Conservation (phyloP, 2,113 vertebrate species). For the Gila orcuttii region DNA sequence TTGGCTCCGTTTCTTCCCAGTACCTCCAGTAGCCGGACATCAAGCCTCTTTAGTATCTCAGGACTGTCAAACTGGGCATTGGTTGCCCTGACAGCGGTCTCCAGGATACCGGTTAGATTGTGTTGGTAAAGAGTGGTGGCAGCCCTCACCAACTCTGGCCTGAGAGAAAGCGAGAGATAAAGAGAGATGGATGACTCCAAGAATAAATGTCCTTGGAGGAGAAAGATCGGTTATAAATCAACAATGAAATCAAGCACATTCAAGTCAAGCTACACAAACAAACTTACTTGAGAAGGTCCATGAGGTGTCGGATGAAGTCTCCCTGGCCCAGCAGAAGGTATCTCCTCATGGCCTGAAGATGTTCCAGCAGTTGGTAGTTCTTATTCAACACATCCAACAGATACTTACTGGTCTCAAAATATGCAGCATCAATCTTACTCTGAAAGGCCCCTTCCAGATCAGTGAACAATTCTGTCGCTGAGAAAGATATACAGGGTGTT, state of each 20-base stretch:
- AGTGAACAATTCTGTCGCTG: constrained; percentile 90
- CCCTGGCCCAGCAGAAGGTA: constrained; percentile 97
- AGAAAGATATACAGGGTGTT: not conserved
- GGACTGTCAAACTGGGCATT: constrained; percentile 97
- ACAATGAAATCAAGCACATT: not conserved
- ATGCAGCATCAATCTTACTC: constrained; percentile 94
- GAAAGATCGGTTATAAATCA: not conserved
- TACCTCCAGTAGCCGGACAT: constrained; percentile 95
- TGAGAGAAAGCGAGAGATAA: constrained; percentile 60
- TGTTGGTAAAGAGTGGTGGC: constrained; percentile 98
- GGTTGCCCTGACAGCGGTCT: constrained; percentile 93
- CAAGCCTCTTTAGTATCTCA: constrained; percentile 92
- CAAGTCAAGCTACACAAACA: not conserved
- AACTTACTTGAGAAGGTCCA: constrained; percentile 97
- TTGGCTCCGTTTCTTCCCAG: not conserved
- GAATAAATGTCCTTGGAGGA: not conserved
- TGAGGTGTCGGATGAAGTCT: constrained; percentile 96
- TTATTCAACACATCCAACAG: constrained; percentile 91
- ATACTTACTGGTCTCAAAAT: constrained; percentile 96
- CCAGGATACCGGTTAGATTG: constrained; percentile 95
- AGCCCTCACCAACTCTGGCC: constrained; percentile 91
- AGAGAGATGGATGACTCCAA: not conserved
- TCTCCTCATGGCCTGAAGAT: constrained; percentile 95
- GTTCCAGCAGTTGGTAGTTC: constrained; percentile 93
- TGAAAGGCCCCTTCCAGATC: constrained; percentile 95